Base-by-base conservation (phyloP, 2,113 vertebrate genomes). In the Pachyramphus minor region DNA sequence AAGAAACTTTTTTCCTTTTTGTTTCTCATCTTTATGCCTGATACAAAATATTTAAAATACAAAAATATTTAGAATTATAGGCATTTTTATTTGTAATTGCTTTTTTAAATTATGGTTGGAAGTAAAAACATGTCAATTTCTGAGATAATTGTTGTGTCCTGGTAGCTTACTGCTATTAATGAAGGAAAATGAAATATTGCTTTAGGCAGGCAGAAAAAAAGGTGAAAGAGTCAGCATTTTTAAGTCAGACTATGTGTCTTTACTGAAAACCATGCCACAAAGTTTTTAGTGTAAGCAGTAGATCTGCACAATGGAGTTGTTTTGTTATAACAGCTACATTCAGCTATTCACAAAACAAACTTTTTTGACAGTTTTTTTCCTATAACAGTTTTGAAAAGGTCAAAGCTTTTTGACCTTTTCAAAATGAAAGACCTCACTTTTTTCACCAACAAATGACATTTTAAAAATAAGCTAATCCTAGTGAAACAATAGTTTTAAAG, bases 321-420 rank as follows among this genome's bases (percentile, higher is more conserved):
- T 89, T 94, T 94, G 81, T 55, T 93, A 56, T 64, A 82, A 87
- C 66, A 89, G 53, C 69, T 87, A 72, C 74, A 82, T 95, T 87
- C 84, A 91, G 39, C 44, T 89, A 35, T 81, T 94, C 89, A 91
- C 74, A 96, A 97, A 95, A 78, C 69, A 96, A 96, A 96, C 90
- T 97, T 97, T 95, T 95, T 88, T 96, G 95, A 95, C 90, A 95
- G 74, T 74, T 93, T 92, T 93, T 94, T 93, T 81, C 86, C 59
- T 69, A n/a, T 75, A 95, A 89, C 92, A 94, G 66, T 92, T 88
- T 80, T 97, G 95, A 97, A 97, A 97, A 97, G 96, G 90, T 95
- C 92, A 92, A 96, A 96, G 75, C n/a, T 88, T 93, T 96, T 94
- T 96, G 95, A 97, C 94, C 95, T 97, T 97, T 97, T 96, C 92